Evolutionary conservation across 2,113 vertebrate genomes (phyloP), one percentile per base, ranked within the genome.

Genomic region (Uria lomvia): DNA sequence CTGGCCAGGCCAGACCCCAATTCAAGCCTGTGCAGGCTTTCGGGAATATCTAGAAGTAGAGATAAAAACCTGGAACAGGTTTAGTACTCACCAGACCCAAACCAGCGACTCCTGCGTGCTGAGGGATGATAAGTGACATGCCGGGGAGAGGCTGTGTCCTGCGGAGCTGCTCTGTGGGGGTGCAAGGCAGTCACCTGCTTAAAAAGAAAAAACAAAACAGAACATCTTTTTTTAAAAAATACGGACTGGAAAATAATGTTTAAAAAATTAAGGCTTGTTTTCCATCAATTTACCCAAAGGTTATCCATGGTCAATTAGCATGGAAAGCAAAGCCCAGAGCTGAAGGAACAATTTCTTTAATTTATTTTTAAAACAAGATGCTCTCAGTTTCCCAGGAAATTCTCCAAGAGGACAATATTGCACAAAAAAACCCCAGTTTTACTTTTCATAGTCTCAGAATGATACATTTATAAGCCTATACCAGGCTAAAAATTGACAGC

Each of bases 131-230:
- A 30, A 56, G 66, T 1, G 16, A 43, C 1, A 11, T 2, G 1
- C 52, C 6, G 32, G 27, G 30, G 27, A 80, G 32, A 59, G 47
- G 27, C 91, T 72, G 67, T 40, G 67, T 27, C 67, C 47, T 27
- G 65, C 49, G 47, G 77, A 68, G 68, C 29, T 53, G 80, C 59
- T 60, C 65, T 5, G 0, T 0, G 0, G 20, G 36, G 47, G n/a
- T 3, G 0, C 0, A 17, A 67, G 47, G 40, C 36, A 65, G 9
- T 26, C 68, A 60, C 12, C 17, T 0, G 0, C 47, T 9, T 18
- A 7, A 36, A 58, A 50, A 47, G 10, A 40, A 63, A 60, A 58
- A n/a, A 23, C 6, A 30, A 49, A 21, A 16, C 12, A 3, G 14
- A 83, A 12, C 15, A 42, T 15, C 9, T 49, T 67, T 22, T 70